phyloP scores from a whole-genome alignment of 2,113 vertebrate genomes.

The Oceanodroma tethys region DNA sequence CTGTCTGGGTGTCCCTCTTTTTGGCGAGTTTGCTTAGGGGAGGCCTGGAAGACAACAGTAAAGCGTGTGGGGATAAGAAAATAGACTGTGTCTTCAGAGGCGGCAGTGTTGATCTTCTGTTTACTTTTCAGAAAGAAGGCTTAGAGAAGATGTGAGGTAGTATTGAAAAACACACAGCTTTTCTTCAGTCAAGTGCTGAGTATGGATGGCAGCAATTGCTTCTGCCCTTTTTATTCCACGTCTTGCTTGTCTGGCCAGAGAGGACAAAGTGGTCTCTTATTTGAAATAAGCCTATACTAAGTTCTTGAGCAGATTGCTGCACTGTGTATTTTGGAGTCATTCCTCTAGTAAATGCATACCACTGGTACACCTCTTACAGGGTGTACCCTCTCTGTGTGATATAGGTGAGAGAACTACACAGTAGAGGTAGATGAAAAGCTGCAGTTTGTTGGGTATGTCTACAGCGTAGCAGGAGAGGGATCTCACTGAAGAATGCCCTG shows the following conservation, averaged over 20 bases:
- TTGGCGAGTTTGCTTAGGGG: neutral
- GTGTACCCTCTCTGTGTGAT: neutral
- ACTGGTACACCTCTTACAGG: neutral
- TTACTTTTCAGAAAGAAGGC: neutral
- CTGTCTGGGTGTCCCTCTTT: neutral
- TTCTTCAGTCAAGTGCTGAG: neutral
- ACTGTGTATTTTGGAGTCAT: slow-evolving; percentile 43
- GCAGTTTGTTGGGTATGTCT: neutral
- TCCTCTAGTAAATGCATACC: slow-evolving; percentile 26
- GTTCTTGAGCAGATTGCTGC: neutral
- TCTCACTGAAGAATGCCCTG: neutral
- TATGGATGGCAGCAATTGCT: neutral
- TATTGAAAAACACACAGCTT: neutral
- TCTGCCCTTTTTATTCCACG: neutral
- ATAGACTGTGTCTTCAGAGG: neutral
- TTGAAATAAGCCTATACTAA: neutral
- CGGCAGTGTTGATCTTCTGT: neutral
- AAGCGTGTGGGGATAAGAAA: neutral
- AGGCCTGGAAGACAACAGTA: neutral
- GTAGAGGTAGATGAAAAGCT: neutral
- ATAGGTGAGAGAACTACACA: neutral
- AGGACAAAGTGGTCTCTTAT: slow-evolving; percentile 17
- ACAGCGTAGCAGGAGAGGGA: neutral
- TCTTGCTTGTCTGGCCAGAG: neutral
- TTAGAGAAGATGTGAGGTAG: neutral